These are phyloP conservation scores for Plecotus auritus DNA, from an alignment of 2,113 vertebrate species.

Conservation along the genomic window DNA sequence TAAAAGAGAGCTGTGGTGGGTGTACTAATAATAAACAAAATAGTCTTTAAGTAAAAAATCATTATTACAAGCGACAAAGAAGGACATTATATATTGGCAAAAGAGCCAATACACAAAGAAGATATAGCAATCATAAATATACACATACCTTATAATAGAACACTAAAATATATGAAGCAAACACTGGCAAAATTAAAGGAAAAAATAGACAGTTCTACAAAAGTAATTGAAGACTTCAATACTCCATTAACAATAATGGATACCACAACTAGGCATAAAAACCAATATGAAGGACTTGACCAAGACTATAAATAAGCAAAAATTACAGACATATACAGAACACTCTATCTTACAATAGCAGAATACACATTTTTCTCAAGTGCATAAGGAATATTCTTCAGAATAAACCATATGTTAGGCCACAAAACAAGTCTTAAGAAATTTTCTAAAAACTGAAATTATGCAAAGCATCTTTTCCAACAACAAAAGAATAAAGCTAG, in stretches of 20 bases:
- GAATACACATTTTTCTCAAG: not conserved
- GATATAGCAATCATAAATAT: not conserved
- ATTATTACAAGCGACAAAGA: not conserved
- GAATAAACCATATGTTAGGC: not conserved
- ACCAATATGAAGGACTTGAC: not conserved
- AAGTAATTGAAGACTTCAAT: not conserved
- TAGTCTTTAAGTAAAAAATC: not conserved
- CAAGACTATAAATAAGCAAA: not conserved
- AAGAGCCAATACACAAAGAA: not conserved
- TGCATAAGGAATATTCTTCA: not conserved
- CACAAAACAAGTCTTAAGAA: not conserved
- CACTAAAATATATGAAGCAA: not conserved
- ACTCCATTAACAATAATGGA: not conserved
- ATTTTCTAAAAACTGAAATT: not conserved
- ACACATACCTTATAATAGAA: not conserved
- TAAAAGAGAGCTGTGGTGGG: not conserved
- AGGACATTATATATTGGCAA: not conserved
- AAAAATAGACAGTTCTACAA: not conserved
- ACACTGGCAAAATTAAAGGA: not conserved
- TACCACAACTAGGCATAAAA: not conserved
- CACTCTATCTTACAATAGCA: not conserved
- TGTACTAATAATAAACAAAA: not conserved
- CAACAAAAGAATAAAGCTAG: not conserved
- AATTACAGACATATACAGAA: not conserved
- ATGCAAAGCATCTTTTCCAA: not conserved